phyloP scores from a whole-genome alignment of 2,113 vertebrate genomes.

The Alligator sinensis region DNA sequence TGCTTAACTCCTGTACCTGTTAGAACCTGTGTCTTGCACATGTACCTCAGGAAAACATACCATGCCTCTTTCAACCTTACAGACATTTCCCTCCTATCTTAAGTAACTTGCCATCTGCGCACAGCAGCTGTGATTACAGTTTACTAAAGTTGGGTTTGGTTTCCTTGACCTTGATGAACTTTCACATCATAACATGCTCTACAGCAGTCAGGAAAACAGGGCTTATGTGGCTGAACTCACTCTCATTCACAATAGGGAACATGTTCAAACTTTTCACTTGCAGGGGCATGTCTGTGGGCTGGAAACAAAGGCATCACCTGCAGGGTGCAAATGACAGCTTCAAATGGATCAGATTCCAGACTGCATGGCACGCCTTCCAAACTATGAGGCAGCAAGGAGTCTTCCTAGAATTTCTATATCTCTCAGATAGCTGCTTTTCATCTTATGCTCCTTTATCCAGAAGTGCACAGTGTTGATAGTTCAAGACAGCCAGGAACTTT shows the following conservation, averaged over 20 bases:
- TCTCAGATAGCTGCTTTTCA: not conserved
- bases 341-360: slow-evolving; percentile 39
- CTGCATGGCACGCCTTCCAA: slow-evolving; percentile 34
- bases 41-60: fast-evolving
- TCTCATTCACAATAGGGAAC: not conserved
- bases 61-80: not conserved
- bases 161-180: fast-evolving
- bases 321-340: slow-evolving; percentile 42
- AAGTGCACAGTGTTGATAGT: not conserved
- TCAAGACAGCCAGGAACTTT: not conserved
- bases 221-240: not conserved
- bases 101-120: fast-evolving
- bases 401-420: slow-evolving; percentile 7
- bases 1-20: not conserved
- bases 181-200: fast-evolving
- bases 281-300: slow-evolving; percentile 1
- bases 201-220: not conserved
- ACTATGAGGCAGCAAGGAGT: not conserved
- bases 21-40: not conserved
- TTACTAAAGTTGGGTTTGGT: not conserved
- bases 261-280: slow-evolving; percentile 49
- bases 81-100: fast-evolving
- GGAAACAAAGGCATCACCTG: not conserved
- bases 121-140: fast-evolving
- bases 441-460: not conserved